A percentile compares a stretch with the other conserved stretches of the same genome.
Evolutionary conservation across 2,888 invertebrate species (phyloP).

Genomic region (Mayetiola destructor): DNA sequence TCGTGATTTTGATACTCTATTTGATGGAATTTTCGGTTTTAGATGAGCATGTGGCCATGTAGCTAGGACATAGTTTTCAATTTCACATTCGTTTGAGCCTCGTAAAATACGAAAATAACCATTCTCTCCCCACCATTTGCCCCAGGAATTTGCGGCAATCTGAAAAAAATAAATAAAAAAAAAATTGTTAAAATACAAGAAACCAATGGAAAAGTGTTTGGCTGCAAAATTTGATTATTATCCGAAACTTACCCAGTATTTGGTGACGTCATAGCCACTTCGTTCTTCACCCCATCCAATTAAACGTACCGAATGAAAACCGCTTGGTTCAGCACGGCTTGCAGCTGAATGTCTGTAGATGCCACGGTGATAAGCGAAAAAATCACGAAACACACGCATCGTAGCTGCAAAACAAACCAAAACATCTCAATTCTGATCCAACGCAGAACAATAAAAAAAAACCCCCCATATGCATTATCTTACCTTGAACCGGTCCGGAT

Average conservation of each 20-base stretch:
- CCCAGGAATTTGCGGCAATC: conserved; percentile 93
- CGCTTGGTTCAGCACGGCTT: conserved; percentile 43
- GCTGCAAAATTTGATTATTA: conserved; percentile 7
- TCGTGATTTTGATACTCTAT: neutral
- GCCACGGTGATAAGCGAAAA: conserved; percentile 78
- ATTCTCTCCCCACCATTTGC: conserved; percentile 75
- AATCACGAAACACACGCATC: conserved; percentile 80
- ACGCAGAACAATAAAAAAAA: conserved; percentile 13
- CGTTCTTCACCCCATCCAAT: conserved; percentile 82
- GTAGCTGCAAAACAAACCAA: too few species aligned
- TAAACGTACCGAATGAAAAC: conserved; percentile 81
- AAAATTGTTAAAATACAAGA: conserved; percentile 3
- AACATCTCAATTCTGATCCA: too few species aligned
- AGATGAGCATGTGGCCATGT: conserved; percentile 41
- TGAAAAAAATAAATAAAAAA: conserved; percentile 33
- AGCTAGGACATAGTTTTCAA: conserved; percentile 78
- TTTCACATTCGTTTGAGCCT: conserved; percentile 75
- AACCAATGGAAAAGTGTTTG: neutral
- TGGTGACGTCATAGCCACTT: conserved; percentile 41
- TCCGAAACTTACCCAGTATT: conserved; percentile 61
- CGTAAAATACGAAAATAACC: conserved; percentile 79
- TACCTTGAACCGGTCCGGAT: conserved; percentile 87
- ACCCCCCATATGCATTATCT: conserved; percentile 17
- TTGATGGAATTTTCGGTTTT: neutral
- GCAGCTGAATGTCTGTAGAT: conserved; percentile 56